phyloP scores from a whole-genome alignment of 2,113 vertebrate genomes.

The Fukomys damarensis region DNA sequence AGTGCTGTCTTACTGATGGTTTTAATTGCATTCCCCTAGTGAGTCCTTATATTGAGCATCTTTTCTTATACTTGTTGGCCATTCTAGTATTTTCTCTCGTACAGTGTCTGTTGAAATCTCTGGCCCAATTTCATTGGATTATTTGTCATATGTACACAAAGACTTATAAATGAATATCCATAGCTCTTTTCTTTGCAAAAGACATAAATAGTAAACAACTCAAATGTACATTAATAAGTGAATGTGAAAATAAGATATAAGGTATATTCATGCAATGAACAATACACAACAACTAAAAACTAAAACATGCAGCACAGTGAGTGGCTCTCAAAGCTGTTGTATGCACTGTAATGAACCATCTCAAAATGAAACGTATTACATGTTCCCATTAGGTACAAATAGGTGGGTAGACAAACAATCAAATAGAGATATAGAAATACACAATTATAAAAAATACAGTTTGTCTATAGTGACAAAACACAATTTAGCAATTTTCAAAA shows the following conservation, averaged over 20 bases:
- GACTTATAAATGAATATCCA: not conserved
- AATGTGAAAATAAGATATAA: not conserved
- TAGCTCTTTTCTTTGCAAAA: not conserved
- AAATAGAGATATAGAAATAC: not conserved
- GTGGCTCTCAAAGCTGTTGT: not conserved
- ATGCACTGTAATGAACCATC: not conserved
- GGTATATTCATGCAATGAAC: not conserved
- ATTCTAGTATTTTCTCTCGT: not conserved
- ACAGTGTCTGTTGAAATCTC: not conserved
- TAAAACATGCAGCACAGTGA: not conserved
- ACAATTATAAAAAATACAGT: not conserved
- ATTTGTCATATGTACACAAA: not conserved
- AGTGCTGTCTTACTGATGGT: not conserved
- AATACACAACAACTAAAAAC: not conserved
- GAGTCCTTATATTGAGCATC: not conserved
- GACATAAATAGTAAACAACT: not conserved
- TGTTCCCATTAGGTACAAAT: not conserved
- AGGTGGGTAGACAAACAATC: not conserved
- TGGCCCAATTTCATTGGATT: not conserved
- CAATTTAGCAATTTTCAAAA: not conserved
- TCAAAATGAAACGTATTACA: not conserved
- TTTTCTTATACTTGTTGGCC: not conserved
- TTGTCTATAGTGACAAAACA: not conserved
- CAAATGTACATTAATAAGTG: not conserved
- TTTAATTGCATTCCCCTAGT: not conserved